Percentiles rank a stretch among this genome's conserved stretches.
These are phyloP conservation scores for Lithophane socia DNA, from an alignment of 2,888 invertebrate species.

Conservation along the genomic window DNA sequence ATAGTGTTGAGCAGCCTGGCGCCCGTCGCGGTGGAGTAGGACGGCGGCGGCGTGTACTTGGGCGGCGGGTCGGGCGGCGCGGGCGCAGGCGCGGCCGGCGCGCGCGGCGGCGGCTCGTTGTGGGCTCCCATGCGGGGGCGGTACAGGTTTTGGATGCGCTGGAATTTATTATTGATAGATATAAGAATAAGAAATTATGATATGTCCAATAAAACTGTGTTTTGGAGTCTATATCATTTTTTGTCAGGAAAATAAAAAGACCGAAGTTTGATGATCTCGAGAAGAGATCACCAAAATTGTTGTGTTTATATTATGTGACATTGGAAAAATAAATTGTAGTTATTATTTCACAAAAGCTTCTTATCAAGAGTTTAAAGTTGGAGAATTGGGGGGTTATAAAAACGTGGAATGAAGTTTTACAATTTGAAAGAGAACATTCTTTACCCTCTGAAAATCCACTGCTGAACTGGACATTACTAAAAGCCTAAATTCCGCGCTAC, in stretches of 20 bases:
- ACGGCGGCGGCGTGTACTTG: constrained; percentile 98
- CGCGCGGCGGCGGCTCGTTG: constrained; percentile 64
- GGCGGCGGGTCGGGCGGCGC: constrained; percentile 94
- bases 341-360: neutral
- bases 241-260: neutral
- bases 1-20: constrained; percentile 95
- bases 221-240: neutral
- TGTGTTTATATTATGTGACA: neutral
- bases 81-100: constrained; percentile 52
- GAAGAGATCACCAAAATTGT: neutral
- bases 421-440: neutral
- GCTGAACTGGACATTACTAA: neutral
- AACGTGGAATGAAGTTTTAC: neutral
- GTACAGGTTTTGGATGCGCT: constrained; percentile 96
- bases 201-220: neutral
- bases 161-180: constrained; percentile 51
- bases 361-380: neutral
- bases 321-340: neutral
- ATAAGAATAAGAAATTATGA: neutral
- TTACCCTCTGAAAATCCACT: constrained; percentile 33
- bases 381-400: neutral
- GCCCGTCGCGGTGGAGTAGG: constrained; percentile 97
- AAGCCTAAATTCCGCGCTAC: neutral
- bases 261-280: neutral
- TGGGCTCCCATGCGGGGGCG: constrained; percentile 92